Conservation (phyloP, 2,797 vertebrate genomes). For the Sebastes taczanowskii region DNA sequence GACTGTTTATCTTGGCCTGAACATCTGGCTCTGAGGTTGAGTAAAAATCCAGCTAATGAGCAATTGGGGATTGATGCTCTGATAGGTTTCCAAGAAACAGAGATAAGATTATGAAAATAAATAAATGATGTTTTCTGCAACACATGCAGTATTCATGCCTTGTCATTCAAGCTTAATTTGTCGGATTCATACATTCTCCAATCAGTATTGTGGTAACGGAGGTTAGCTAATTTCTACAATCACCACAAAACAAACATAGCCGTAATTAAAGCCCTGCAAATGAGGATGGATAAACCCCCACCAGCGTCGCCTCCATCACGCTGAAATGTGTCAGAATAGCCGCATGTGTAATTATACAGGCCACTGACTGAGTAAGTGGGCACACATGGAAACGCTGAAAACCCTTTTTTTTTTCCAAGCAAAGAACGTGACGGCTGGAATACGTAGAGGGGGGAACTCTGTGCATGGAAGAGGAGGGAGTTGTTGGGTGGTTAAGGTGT, state of each 20-base stretch:
- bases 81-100: neutral
- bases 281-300: slow-evolving; percentile 42
- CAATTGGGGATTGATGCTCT: neutral
- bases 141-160: neutral
- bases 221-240: slow-evolving; percentile 52
- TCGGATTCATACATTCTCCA: slow-evolving; percentile 9
- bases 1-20: slow-evolving; percentile 31
- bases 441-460: neutral
- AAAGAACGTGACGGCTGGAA: slow-evolving; percentile 17
- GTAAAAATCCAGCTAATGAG: slow-evolving; percentile 18
- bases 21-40: slow-evolving; percentile 44
- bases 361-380: slow-evolving; percentile 45
- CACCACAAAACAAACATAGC: slow-evolving; percentile 52
- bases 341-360: slow-evolving; percentile 65
- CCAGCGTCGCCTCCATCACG: slow-evolving; percentile 35
- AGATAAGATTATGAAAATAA: neutral
- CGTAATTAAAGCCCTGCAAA: slow-evolving; percentile 61
- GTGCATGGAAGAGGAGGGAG: slow-evolving; percentile 14
- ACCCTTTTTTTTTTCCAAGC: neutral
- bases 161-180: slow-evolving; percentile 1
- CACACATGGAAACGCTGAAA: neutral
- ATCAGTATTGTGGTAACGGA: slow-evolving; percentile 10
- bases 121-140: neutral
- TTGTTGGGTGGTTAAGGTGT: neutral
- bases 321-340: slow-evolving; percentile 61